phyloP scores from a whole-genome alignment of 2,888 invertebrate genomes.

The Hypselothyrea guttata region DNA sequence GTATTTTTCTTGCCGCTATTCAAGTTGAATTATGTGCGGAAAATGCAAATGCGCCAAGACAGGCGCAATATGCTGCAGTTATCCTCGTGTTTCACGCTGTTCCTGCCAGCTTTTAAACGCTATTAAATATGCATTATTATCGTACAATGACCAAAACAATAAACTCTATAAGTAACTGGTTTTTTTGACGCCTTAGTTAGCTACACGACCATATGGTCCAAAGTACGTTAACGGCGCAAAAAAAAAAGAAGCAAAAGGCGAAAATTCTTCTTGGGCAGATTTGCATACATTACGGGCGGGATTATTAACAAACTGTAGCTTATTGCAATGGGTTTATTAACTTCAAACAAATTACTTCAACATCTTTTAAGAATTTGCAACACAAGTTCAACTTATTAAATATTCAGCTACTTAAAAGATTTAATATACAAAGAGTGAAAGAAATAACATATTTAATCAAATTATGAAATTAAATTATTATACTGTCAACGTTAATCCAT shows the following conservation, averaged over 20 bases:
- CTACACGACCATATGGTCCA: no score
- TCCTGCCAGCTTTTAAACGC: slow-evolving; percentile 12
- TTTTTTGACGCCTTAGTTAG: slow-evolving; percentile 3
- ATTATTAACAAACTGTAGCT: slow-evolving; percentile 24
- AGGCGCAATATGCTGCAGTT: slow-evolving; percentile 16
- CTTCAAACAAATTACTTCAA: no score
- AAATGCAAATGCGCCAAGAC: slow-evolving; percentile 53
- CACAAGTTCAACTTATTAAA: no score
- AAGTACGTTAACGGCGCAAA: no score
- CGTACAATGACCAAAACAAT: slow-evolving; percentile 28
- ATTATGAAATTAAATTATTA: no score
- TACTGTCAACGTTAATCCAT: no score
- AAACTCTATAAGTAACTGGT: slow-evolving; percentile 43
- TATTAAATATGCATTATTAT: slow-evolving; percentile 62
- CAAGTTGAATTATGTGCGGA: slow-evolving; percentile 52
- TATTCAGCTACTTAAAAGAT: no score
- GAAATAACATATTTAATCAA: no score
- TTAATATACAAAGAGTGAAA: no score
- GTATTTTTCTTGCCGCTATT: no score
- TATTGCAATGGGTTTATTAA: slow-evolving; percentile 14
- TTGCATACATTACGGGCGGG: slow-evolving; percentile 22
- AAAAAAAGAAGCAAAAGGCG: no score
- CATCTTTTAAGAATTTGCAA: no score
- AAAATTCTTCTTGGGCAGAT: neutral
- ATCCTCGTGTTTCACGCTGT: neutral